phyloP scores from a whole-genome alignment of 2,797 vertebrate genomes.

The Esox masquinongy region DNA sequence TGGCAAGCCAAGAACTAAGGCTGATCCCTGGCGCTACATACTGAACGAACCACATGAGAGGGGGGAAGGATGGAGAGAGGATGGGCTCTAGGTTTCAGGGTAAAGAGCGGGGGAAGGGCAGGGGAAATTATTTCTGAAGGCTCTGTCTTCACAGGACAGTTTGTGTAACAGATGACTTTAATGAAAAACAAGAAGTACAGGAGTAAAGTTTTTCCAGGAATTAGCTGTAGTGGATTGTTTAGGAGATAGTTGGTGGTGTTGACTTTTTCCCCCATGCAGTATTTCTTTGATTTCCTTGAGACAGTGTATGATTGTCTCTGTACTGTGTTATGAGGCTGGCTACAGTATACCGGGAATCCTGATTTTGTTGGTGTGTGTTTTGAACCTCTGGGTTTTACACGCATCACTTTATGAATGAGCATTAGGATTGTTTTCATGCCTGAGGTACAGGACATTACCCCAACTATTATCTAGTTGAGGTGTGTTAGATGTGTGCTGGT shows the following conservation, averaged over 20 bases:
- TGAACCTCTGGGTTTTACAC: too few relatives aligned
- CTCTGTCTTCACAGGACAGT: not conserved
- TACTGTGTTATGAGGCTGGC: too few relatives aligned
- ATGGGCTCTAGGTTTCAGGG: not conserved
- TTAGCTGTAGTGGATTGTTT: not conserved
- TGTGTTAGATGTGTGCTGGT: too few relatives aligned
- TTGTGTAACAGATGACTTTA: not conserved
- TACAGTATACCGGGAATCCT: too few relatives aligned
- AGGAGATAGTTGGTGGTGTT: not conserved
- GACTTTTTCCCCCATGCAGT: not conserved
- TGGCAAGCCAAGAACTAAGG: constrained; percentile 4
- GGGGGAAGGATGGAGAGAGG: not conserved
- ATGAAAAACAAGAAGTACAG: not conserved
- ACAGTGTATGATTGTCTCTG: too few relatives aligned
- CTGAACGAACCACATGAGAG: not conserved
- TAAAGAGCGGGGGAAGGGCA: not conserved
- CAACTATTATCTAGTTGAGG: too few relatives aligned
- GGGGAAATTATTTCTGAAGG: not conserved
- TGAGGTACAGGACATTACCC: too few relatives aligned
- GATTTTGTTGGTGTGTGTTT: too few relatives aligned
- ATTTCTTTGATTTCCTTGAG: too few relatives aligned
- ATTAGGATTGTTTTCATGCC: too few relatives aligned
- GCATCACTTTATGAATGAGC: too few relatives aligned
- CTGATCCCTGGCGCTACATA: constrained; percentile 3
- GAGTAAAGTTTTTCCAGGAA: not conserved